Conservation (phyloP, 2,797 vertebrate genomes). For the Gymnothorax javanicus region DNA sequence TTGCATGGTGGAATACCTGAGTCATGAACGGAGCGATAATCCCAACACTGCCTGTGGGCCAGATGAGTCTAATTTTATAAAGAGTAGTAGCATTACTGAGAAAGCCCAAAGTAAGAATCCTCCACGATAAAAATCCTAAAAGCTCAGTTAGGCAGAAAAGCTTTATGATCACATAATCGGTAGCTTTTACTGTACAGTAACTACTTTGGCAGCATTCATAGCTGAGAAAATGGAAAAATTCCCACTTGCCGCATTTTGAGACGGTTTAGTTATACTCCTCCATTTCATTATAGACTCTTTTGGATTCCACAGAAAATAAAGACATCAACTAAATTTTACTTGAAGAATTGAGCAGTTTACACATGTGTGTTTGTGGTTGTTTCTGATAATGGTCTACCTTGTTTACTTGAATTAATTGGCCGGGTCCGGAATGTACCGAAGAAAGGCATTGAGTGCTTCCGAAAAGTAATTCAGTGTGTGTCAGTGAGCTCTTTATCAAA, state of each 20-base stretch:
- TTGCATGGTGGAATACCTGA: background rate
- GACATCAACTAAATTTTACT: background rate
- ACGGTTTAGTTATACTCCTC: background rate
- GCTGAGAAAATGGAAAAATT: background rate
- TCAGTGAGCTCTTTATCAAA: background rate
- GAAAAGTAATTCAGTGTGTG: background rate
- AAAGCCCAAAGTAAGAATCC: background rate
- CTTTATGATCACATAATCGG: conserved; percentile 17
- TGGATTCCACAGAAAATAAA: background rate
- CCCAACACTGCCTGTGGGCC: background rate
- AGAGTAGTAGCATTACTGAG: background rate
- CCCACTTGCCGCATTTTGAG: background rate
- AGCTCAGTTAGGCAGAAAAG: background rate
- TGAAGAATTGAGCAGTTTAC: background rate
- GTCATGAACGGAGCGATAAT: background rate
- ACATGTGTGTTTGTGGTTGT: background rate
- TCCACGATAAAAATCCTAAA: background rate
- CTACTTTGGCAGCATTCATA: background rate
- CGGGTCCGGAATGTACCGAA: background rate
- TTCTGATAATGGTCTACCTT: background rate
- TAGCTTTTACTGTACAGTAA: conserved; percentile 5
- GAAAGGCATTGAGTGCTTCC: background rate
- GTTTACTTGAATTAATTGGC: background rate
- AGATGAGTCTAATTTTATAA: background rate
- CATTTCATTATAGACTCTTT: background rate